Base-by-base conservation (phyloP, 2,888 invertebrate genomes). In the Lepas anatifera region DNA sequence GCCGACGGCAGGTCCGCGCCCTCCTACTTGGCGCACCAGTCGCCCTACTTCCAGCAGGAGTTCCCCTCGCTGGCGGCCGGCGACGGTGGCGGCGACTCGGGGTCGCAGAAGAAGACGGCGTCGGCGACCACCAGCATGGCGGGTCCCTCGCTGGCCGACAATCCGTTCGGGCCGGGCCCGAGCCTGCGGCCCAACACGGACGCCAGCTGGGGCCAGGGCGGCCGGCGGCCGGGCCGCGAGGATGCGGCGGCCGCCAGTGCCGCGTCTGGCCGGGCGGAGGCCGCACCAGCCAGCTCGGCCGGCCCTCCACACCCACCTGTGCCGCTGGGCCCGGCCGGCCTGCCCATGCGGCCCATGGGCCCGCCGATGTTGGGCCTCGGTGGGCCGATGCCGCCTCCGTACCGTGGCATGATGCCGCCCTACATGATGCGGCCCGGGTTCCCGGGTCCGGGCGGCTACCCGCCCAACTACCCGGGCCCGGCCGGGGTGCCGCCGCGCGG, bases 121-220 rank as follows among this genome's bases (percentile, higher is more conserved):
- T n/a, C 39, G 37, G 37, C 25, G n/a, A 10, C 64, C 25, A 35
- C 32, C 32, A 7, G 2, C 3, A 18, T 35, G 63, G 29, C 35
- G 32, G 37, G 37, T 13, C 48, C 8, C 18, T n/a, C 25, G n/a
- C 11, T 18, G 66, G 25, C 66, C 39, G 39, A 66, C 39, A 13
- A 27, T 4, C 25, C 39, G 66, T 25, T 39, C 13, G 72, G 71
- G 37, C 72, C 73, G 69, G 74, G 73, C 22, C 74, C 72, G 68
- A 74, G 72, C 69, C 71, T 74, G 58, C 68, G 74, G 58, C 74
- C 74, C 58, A 72, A 72, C 67, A 73, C 73, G 16, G 71, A 72
- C 67, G 73, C 72, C 71, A 73, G 73, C 67, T 73, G 73, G 73
- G 69, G 70, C 41, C 70, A 72, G 71, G 73, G 73, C 68, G 73